Percentiles rank a stretch among this genome's conserved stretches.
Evolutionary conservation across 2,888 invertebrate species (phyloP).

Genomic region (Chelonus formosanus): DNA sequence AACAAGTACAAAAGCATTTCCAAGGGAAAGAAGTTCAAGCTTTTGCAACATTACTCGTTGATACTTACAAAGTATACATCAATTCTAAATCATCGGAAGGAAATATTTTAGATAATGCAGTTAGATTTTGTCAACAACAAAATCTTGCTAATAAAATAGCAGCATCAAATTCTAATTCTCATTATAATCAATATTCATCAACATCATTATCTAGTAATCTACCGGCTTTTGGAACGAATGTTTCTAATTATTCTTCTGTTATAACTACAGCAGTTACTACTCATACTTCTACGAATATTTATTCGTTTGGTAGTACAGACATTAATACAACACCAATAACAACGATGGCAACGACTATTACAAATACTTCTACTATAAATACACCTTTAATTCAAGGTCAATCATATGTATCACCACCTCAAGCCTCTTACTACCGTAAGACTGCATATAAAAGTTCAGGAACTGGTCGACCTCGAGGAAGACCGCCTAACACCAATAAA

Average conservation of each 20-base stretch:
- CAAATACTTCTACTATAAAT: constrained; percentile 35
- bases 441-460: constrained; percentile 52
- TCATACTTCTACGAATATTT: too few species aligned
- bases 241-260: too few species aligned
- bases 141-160: constrained; percentile 70
- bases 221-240: too few species aligned
- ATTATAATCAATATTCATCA: constrained; percentile 5
- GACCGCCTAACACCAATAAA: constrained; percentile 65
- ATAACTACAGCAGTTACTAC: too few species aligned
- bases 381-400: constrained; percentile 35
- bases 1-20: constrained; percentile 73
- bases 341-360: constrained; percentile 10
- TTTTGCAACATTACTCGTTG: constrained; percentile 73
- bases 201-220: too few species aligned
- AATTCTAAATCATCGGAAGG: constrained; percentile 71
- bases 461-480: constrained; percentile 66
- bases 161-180: constrained; percentile 48
- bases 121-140: constrained; percentile 76
- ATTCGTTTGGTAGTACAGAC: too few species aligned
- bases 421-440: constrained; percentile 48
- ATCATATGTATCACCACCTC: constrained; percentile 43
- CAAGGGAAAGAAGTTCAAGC: constrained; percentile 67
- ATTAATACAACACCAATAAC: constrained; percentile 14
- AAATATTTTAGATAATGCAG: constrained; percentile 74
- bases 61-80: constrained; percentile 75